Evolutionary conservation across 2,113 vertebrate genomes (phyloP).

Genomic region (Petrocephalus zakoni): DNA sequence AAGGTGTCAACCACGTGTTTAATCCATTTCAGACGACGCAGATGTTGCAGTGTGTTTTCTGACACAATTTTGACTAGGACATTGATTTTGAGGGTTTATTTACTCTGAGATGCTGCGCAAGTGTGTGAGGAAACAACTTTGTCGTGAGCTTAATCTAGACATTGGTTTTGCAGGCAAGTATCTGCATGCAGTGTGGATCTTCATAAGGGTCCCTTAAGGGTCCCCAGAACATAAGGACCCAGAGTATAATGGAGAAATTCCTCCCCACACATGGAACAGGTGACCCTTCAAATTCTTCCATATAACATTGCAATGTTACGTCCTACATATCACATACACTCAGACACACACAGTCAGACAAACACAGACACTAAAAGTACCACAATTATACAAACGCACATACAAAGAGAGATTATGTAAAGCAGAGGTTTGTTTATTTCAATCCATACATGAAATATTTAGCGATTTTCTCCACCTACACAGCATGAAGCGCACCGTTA

Average conservation of each 20-base stretch:
- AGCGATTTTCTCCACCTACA: slow-evolving; percentile 5
- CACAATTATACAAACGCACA: slow-evolving; percentile 1
- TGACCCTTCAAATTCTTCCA: neutral
- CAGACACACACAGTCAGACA: neutral
- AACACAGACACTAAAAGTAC: neutral
- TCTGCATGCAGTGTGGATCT: neutral
- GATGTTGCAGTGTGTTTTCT: neutral
- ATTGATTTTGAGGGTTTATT: neutral
- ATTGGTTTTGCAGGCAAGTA: neutral
- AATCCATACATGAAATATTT: slow-evolving; percentile 11
- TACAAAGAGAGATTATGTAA: slow-evolving; percentile 4
- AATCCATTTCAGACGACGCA: neutral
- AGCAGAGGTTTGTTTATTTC: slow-evolving; percentile 4
- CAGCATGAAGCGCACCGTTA: neutral
- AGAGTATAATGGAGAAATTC: neutral
- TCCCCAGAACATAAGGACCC: neutral
- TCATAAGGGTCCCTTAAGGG: neutral
- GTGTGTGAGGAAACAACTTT: neutral
- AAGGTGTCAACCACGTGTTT: neutral
- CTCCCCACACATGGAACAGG: neutral
- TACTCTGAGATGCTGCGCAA: neutral
- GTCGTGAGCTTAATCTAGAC: neutral
- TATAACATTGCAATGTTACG: neutral
- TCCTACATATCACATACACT: neutral
- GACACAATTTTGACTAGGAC: neutral